Conservation (phyloP, 2,888 invertebrate genomes). For the Nomada flava region DNA sequence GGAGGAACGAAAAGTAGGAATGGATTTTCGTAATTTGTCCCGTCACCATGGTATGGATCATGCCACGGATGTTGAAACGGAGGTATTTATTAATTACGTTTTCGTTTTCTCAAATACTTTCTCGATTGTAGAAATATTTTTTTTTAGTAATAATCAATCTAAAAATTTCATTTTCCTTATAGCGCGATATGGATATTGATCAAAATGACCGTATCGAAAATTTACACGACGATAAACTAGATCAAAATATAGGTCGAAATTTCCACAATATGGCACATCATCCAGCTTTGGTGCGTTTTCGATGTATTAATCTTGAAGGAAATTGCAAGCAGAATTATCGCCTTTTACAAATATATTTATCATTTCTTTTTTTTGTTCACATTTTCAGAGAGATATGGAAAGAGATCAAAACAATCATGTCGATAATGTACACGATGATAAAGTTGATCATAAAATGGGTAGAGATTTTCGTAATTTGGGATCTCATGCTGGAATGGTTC, state of each 20-base stretch:
- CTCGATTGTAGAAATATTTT: neutral
- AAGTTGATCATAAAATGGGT: slow-evolving; percentile 79
- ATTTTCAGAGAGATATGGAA: slow-evolving; percentile 74
- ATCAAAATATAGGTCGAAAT: slow-evolving; percentile 79
- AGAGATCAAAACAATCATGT: slow-evolving; percentile 79
- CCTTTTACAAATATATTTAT: slow-evolving; percentile 5
- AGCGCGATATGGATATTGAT: slow-evolving; percentile 77
- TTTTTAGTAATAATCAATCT: neutral
- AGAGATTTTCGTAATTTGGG: slow-evolving; percentile 79
- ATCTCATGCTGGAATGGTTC: slow-evolving; percentile 79
- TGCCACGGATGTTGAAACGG: slow-evolving; percentile 70
- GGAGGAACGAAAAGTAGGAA: slow-evolving; percentile 74
- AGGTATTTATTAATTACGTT: slow-evolving; percentile 62
- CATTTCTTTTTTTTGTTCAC: neutral
- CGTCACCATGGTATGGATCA: slow-evolving; percentile 75
- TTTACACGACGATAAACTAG: slow-evolving; percentile 78
- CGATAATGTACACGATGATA: slow-evolving; percentile 79
- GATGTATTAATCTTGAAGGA: neutral
- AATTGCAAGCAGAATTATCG: neutral
- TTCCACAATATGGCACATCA: slow-evolving; percentile 78
- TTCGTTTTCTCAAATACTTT: neutral
- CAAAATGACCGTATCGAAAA: slow-evolving; percentile 77
- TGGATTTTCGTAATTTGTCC: slow-evolving; percentile 77
- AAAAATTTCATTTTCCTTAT: slow-evolving; percentile 30
- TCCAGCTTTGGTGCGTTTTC: slow-evolving; percentile 77